These are phyloP conservation scores for Dromaius novaehollandiae DNA, from an alignment of 2,113 vertebrate species.

Conservation along the genomic window DNA sequence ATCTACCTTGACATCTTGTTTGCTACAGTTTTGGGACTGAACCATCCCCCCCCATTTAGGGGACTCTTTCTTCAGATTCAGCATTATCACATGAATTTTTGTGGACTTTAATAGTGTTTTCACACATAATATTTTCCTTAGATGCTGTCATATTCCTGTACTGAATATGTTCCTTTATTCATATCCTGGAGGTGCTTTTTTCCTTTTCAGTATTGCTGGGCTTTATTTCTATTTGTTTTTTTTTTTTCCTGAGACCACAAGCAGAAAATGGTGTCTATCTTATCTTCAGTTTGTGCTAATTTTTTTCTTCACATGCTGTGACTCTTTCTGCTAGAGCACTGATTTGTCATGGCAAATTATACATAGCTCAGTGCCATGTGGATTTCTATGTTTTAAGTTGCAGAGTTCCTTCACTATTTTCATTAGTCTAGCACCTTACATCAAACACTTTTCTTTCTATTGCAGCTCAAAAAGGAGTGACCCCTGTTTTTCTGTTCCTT, in stretches of 20 bases:
- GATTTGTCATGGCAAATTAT: conserved; percentile 63
- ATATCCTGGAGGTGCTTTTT: not conserved
- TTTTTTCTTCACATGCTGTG: conserved; percentile 56
- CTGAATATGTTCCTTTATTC: not conserved
- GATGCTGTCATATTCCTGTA: not conserved
- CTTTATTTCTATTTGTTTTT: not conserved
- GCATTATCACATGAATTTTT: not conserved
- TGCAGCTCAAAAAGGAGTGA: not conserved
- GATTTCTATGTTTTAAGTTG: conserved; percentile 29
- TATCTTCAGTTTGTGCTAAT: conserved; percentile 29
- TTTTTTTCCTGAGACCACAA: not conserved
- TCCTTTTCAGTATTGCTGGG: not conserved
- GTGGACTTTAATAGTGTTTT: not conserved
- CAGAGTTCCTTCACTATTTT: not conserved
- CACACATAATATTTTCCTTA: not conserved
- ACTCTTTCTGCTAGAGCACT: conserved; percentile 22
- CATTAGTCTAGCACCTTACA: not conserved
- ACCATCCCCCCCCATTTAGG: not conserved
- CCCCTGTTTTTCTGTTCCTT: not conserved
- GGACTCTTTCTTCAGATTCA: not conserved
- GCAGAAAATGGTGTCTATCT: conserved; percentile 14
- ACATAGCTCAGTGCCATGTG: conserved; percentile 4
- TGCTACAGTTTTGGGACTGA: not conserved
- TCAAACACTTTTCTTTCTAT: not conserved
- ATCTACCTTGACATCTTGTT: not conserved